A percentile compares a stretch with the other conserved stretches of the same genome.
These are phyloP conservation scores for Karalla daura DNA, from an alignment of 2,797 vertebrate species.

Conservation along the genomic window DNA sequence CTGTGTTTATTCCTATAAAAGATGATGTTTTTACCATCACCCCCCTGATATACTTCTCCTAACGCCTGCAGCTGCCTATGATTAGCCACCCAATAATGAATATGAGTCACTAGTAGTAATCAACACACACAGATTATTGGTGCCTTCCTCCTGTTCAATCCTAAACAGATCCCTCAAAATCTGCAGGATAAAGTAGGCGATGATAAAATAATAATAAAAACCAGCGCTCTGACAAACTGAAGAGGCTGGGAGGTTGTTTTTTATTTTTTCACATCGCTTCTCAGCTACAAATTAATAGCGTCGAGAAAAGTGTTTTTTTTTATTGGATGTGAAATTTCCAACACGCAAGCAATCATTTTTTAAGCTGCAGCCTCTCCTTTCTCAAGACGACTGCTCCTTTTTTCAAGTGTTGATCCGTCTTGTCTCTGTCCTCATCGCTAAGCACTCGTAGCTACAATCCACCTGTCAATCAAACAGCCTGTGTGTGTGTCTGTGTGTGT, in stretches of 20 bases:
- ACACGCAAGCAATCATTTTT: slow-evolving; percentile 1
- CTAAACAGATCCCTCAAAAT: neutral
- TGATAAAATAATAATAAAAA: slow-evolving; percentile 3
- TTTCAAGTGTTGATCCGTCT: slow-evolving; percentile 42
- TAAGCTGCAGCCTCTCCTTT: slow-evolving; percentile 20
- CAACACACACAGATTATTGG: no score
- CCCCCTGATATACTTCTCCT: no score
- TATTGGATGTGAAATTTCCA: slow-evolving; percentile 4
- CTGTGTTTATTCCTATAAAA: no score
- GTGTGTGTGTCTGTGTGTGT: neutral
- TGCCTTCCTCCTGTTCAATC: neutral
- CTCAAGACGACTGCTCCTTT: slow-evolving; percentile 29
- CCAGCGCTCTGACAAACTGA: neutral
- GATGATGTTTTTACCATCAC: no score
- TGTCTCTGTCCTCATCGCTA: slow-evolving; percentile 44
- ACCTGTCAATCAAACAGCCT: slow-evolving; percentile 34
- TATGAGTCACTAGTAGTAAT: no score
- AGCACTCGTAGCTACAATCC: slow-evolving; percentile 31
- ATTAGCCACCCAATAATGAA: no score
- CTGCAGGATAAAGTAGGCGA: neutral
- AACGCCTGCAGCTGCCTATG: no score
- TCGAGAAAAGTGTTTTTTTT: slow-evolving; percentile 6
- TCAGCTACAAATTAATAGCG: slow-evolving; percentile 5
- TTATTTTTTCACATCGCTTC: neutral
- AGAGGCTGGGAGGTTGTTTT: neutral